Percentiles rank a stretch among this genome's conserved stretches.
Evolutionary conservation across 2,888 invertebrate species (phyloP).

Genomic region (Balanococcus diminutus): DNA sequence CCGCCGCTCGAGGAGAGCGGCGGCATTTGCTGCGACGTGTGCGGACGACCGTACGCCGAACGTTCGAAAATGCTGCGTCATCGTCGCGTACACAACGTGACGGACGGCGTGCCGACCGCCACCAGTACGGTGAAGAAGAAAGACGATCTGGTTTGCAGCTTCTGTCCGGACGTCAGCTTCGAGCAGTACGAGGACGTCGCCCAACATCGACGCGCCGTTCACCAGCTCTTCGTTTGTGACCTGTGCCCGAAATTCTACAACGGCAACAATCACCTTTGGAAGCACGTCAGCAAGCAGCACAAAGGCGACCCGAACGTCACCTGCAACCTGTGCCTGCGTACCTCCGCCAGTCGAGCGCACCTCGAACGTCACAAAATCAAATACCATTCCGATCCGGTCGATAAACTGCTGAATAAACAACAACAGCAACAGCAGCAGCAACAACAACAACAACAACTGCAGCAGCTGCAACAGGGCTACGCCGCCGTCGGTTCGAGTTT

Average conservation of each 20-base stretch:
- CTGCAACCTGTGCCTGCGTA: slow-evolving; percentile 67
- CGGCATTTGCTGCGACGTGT: slow-evolving; percentile 63
- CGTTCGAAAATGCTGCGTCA: slow-evolving; percentile 65
- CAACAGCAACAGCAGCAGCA: not conserved
- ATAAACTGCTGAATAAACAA: slow-evolving; percentile 52
- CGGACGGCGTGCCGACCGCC: slow-evolving; percentile 57
- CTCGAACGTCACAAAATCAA: slow-evolving; percentile 65
- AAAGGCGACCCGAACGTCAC: slow-evolving; percentile 68
- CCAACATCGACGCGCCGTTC: slow-evolving; percentile 65
- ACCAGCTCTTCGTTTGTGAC: slow-evolving; percentile 68
- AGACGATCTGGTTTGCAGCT: slow-evolving; percentile 58
- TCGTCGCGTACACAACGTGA: slow-evolving; percentile 63
- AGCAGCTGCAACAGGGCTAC: not conserved
- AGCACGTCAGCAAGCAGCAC: slow-evolving; percentile 68
- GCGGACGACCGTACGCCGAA: slow-evolving; percentile 64
- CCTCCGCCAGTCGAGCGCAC: slow-evolving; percentile 68
- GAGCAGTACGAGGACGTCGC: slow-evolving; percentile 64
- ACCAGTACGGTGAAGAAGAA: slow-evolving; percentile 54
- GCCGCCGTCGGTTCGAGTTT: not conserved
- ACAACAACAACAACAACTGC: not conserved
- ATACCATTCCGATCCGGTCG: slow-evolving; percentile 58
- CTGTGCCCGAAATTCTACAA: slow-evolving; percentile 69
- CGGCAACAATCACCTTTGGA: slow-evolving; percentile 68
- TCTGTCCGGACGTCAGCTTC: slow-evolving; percentile 61
- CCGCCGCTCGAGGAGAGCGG: slow-evolving; percentile 63